These are phyloP conservation scores for Hafferia zeledoni DNA, from an alignment of 2,797 vertebrate species.

Conservation along the genomic window DNA sequence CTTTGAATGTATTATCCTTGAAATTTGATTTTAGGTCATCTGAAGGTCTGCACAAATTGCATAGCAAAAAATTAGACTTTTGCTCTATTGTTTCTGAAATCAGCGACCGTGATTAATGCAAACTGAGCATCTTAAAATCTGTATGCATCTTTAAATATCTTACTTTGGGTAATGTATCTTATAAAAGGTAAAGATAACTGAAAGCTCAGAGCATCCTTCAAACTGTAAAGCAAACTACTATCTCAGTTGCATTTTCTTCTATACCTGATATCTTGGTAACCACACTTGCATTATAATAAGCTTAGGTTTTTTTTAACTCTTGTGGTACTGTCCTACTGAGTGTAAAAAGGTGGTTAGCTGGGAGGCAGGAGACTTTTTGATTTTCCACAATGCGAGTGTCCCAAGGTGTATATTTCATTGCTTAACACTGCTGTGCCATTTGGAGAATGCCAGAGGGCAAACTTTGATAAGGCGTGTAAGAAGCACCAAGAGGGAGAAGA, in stretches of 20 bases:
- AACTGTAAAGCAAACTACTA: background rate
- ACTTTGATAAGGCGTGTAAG: background rate
- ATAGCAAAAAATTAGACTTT: background rate
- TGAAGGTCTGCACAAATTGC: background rate
- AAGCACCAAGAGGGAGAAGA: conserved; percentile 7
- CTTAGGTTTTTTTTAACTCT: background rate
- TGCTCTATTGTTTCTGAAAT: background rate
- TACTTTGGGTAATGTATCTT: background rate
- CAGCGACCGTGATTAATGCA: background rate
- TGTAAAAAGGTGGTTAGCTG: background rate
- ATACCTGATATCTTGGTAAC: background rate
- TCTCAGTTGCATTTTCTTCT: background rate
- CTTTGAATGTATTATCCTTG: background rate
- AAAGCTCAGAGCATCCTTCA: background rate
- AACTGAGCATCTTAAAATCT: background rate
- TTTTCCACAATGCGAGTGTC: background rate
- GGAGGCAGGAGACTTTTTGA: background rate
- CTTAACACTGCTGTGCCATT: background rate
- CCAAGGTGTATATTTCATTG: background rate
- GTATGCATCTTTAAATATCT: background rate
- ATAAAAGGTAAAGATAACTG: background rate
- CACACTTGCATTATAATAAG: background rate
- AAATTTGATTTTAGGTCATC: background rate
- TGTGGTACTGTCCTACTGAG: accelerated
- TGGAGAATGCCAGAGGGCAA: conserved; percentile 19